phyloP scores from a whole-genome alignment of 2,888 invertebrate genomes.

The Acrobasis repandana region DNA sequence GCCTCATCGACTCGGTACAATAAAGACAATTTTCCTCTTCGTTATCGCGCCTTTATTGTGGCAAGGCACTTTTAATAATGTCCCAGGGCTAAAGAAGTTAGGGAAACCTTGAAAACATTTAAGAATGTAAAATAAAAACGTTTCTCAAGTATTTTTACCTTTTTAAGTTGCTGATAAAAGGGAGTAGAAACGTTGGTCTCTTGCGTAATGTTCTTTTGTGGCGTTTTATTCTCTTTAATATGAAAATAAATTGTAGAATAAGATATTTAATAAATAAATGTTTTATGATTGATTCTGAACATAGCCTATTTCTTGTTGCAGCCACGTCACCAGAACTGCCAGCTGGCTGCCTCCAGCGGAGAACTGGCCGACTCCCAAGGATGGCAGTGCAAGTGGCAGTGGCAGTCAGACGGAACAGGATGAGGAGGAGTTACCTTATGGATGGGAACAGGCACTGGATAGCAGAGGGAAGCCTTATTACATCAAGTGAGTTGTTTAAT shows the following conservation, averaged over 20 bases:
- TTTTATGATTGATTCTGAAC: no score
- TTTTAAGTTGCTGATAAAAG: neutral
- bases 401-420: constrained; percentile 46
- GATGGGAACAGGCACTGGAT: constrained; percentile 95
- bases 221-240: no score
- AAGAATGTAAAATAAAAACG: neutral
- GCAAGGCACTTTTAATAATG: neutral
- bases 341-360: constrained; percentile 95
- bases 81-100: neutral
- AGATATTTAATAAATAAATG: no score
- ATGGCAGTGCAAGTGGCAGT: constrained; percentile 48
- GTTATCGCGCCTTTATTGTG: constrained; percentile 19
- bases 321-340: constrained; percentile 91
- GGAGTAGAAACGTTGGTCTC: no score
- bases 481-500: constrained; percentile 87
- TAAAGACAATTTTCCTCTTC: constrained; percentile 22
- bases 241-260: no score
- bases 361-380: constrained; percentile 85
- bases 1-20: constrained; percentile 12
- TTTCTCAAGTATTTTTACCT: neutral
- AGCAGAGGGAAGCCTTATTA: constrained; percentile 90
- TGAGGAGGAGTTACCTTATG: constrained; percentile 88
- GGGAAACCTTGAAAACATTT: neutral
- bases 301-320: constrained; percentile 68
- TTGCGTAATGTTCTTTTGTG: no score